Conservation (phyloP, 2,113 vertebrate species). For the Acanthisitta chloris region DNA sequence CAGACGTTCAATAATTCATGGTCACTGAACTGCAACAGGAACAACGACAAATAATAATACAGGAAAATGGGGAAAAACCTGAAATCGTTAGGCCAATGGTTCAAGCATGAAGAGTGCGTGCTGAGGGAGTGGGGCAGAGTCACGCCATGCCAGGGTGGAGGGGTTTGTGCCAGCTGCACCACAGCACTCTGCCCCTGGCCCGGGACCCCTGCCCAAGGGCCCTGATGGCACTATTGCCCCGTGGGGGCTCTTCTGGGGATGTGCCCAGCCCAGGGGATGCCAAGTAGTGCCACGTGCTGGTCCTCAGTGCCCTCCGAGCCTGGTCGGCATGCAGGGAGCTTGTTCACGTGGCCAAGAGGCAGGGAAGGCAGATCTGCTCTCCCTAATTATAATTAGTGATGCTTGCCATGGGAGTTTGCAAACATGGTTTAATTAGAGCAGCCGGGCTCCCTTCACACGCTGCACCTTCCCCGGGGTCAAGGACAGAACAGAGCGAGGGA, state of each 20-base stretch:
- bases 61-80: conserved; percentile 44
- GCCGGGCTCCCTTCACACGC: not conserved
- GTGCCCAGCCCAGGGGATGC: not conserved
- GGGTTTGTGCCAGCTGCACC: not conserved
- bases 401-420: conserved; percentile 55
- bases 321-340: not conserved
- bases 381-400: conserved; percentile 53
- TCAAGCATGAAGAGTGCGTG: not conserved
- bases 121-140: not conserved
- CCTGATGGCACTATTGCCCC: fast-evolving
- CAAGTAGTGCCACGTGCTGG: not conserved
- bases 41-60: conserved; percentile 49
- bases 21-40: conserved; percentile 58
- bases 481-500: not conserved
- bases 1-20: conserved; percentile 58
- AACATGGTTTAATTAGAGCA: conserved; percentile 58
- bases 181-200: not conserved
- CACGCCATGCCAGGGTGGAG: not conserved
- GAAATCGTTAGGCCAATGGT: conserved; percentile 32
- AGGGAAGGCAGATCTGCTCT: conserved; percentile 9
- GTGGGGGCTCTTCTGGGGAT: fast-evolving
- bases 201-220: not conserved
- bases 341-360: not conserved
- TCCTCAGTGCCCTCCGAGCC: not conserved
- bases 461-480: not conserved